Conservation (phyloP, 2,888 invertebrate genomes). For the Lobophora halterata region DNA sequence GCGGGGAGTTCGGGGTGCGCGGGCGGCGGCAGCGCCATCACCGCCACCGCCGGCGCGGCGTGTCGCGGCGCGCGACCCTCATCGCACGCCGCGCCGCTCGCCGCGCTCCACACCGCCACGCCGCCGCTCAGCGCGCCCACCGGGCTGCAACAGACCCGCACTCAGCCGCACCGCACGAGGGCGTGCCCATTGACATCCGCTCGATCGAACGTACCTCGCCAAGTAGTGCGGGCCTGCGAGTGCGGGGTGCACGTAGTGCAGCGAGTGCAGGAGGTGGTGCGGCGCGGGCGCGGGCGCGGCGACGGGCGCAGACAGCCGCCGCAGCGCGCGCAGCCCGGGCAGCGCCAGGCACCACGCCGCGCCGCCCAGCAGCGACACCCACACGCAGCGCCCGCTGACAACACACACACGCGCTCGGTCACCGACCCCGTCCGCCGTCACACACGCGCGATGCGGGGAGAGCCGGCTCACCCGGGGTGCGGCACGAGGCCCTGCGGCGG, state of each 20-base stretch:
- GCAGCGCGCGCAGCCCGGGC: constrained; percentile 44
- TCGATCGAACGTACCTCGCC: constrained; percentile 35
- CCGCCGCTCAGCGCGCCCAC: constrained; percentile 23
- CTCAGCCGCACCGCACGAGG: neutral
- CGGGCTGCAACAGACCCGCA: constrained; percentile 23
- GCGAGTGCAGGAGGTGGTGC: constrained; percentile 10
- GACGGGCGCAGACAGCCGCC: constrained; percentile 25
- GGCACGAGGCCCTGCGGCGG: constrained; percentile 44
- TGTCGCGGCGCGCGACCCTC: constrained; percentile 16
- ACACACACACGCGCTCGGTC: neutral
- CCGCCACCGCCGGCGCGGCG: constrained; percentile 9
- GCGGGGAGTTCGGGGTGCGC: constrained; percentile 10
- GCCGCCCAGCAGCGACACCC: constrained; percentile 47
- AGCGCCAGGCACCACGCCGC: constrained; percentile 45
- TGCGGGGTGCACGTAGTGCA: constrained; percentile 47
- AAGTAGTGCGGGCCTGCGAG: constrained; percentile 39
- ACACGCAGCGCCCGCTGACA: constrained; percentile 49
- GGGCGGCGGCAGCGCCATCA: constrained; percentile 2
- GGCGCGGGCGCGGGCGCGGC: constrained; percentile 12
- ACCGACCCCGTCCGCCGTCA: neutral
- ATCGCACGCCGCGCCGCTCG: constrained; percentile 20
- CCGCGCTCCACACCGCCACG: constrained; percentile 26
- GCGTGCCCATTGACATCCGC: neutral
- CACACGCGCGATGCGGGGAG: too few relatives aligned
- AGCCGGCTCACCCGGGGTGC: constrained; percentile 38